Evolutionary conservation across 2,797 vertebrate genomes (phyloP).

Genomic region (Mormyrops attenuatus): DNA sequence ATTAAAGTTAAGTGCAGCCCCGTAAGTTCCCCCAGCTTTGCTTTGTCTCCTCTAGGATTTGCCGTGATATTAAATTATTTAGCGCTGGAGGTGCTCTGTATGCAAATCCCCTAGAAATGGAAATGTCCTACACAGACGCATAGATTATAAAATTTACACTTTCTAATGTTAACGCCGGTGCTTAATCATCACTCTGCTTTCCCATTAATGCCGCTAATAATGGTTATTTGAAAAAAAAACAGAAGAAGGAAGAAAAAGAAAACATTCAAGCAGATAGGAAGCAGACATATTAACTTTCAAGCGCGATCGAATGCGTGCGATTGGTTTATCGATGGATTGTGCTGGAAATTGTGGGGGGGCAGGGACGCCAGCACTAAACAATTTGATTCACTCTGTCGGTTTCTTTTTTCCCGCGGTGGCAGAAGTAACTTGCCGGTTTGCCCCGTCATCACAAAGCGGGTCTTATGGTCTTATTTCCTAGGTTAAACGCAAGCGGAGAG

Average conservation of each 20-base stretch:
- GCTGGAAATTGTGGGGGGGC: background rate
- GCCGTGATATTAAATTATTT: conserved; percentile 82
- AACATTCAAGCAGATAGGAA: conserved; percentile 87
- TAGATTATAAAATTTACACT: conserved; percentile 74
- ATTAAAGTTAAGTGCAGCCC: conserved; percentile 91
- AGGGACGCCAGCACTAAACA: background rate
- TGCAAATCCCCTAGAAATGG: conserved; percentile 82
- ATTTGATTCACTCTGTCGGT: conserved; percentile 7
- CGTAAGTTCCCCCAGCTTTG: conserved; percentile 70
- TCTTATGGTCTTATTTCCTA: background rate
- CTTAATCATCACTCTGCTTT: conserved; percentile 68
- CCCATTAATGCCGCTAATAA: conserved; percentile 82
- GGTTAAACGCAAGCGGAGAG: background rate
- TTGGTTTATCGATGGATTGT: conserved; percentile 21
- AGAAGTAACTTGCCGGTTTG: background rate
- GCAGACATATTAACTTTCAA: conserved; percentile 80
- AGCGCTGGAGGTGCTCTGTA: conserved; percentile 72
- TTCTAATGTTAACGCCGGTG: conserved; percentile 40
- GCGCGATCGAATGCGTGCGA: conserved; percentile 46
- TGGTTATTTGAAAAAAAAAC: conserved; percentile 66
- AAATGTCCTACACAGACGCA: conserved; percentile 73
- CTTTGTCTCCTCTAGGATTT: conserved; percentile 74
- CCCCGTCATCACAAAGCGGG: background rate
- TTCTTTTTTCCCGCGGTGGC: background rate
- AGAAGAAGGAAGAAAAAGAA: conserved; percentile 56